Base-by-base conservation (phyloP, 1,140 invertebrate species). In the Cephus cinctus region DNA sequence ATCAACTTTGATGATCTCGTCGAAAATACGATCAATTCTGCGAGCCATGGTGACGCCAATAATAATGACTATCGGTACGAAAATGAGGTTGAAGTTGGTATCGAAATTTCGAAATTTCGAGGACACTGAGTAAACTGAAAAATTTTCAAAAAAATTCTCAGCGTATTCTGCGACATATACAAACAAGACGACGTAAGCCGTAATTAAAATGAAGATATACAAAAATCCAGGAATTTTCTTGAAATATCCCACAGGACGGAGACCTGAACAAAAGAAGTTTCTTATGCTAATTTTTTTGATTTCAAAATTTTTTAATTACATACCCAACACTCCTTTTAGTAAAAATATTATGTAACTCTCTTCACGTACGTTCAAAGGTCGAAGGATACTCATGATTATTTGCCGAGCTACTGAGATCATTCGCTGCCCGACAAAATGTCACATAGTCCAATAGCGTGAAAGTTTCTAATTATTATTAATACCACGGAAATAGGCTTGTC, bases 281-380 rank as follows among this genome's bases (percentile, higher is more conserved):
- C 36, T 38, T 22, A 15, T 38, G n/a, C n/a, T n/a, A n/a, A n/a
- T n/a, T n/a, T n/a, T n/a, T n/a, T n/a, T n/a, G n/a, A n/a, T n/a
- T n/a, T n/a, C n/a, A n/a, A n/a, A n/a, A n/a, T n/a, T n/a, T n/a
- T n/a, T n/a, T n/a, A n/a, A n/a, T n/a, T 19, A 46, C 45, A 43
- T 41, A 56, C 54, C 54, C 14, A 56, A 12, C 8, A 53, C 27
- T 14, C 43, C 27, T 20, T 35, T 50, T 22, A 47, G 16, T 6
- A 48, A 46, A 41, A 43, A 18, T 11, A 36, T 23, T 46, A 39
- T 21, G 20, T 21, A 42, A 34, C 36, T 56, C 36, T 53, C 54
- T 15, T 35, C 19, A 39, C 47, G 44, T 31, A 49, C 30, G 22
- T 48, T 23, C 32, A 23, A 38, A 11, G 50, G 46, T 22, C 30